phyloP scores from a whole-genome alignment of 92 coral and sea anemone species.

The Porites divaricata region DNA sequence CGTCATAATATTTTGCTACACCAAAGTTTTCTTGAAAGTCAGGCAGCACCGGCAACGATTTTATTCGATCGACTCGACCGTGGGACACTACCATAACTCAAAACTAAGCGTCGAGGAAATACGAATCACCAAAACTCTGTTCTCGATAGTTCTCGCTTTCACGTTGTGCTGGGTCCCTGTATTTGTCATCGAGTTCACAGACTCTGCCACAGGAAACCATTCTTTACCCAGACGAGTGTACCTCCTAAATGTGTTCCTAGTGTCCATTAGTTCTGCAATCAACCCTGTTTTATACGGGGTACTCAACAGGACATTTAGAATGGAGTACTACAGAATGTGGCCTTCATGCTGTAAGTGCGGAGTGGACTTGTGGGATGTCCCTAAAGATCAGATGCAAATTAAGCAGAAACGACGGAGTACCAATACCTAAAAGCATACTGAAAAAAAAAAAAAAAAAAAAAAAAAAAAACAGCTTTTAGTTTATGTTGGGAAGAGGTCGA shows the following conservation, averaged over 20 bases:
- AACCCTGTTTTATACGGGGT: slow-evolving; percentile 71
- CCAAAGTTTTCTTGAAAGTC: slow-evolving; percentile 52
- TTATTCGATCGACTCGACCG: neutral
- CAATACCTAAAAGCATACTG: neutral
- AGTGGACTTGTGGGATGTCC: neutral
- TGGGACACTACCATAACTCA: neutral
- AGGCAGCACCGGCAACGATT: slow-evolving; percentile 51
- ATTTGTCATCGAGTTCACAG: slow-evolving; percentile 61
- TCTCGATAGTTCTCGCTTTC: slow-evolving; percentile 66
- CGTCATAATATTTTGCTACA: slow-evolving; percentile 58
- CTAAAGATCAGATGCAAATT: neutral
- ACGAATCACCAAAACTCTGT: slow-evolving; percentile 59
- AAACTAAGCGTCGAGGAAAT: slow-evolving; percentile 61
- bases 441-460: too few relatives aligned
- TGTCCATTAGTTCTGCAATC: slow-evolving; percentile 55
- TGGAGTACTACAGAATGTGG: slow-evolving; percentile 45
- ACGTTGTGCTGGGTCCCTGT: slow-evolving; percentile 69
- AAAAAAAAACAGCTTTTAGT: too few relatives aligned
- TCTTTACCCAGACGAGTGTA: slow-evolving; percentile 65
- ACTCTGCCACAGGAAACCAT: slow-evolving; percentile 46
- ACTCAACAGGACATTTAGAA: slow-evolving; percentile 62
- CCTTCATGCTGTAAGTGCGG: slow-evolving; percentile 13
- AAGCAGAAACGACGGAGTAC: neutral
- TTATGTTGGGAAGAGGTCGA: too few relatives aligned
- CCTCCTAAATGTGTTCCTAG: slow-evolving; percentile 51